Evolutionary conservation across 92 coral and sea anemone genomes (phyloP).

Genomic region (Scolanthus callimorphus): DNA sequence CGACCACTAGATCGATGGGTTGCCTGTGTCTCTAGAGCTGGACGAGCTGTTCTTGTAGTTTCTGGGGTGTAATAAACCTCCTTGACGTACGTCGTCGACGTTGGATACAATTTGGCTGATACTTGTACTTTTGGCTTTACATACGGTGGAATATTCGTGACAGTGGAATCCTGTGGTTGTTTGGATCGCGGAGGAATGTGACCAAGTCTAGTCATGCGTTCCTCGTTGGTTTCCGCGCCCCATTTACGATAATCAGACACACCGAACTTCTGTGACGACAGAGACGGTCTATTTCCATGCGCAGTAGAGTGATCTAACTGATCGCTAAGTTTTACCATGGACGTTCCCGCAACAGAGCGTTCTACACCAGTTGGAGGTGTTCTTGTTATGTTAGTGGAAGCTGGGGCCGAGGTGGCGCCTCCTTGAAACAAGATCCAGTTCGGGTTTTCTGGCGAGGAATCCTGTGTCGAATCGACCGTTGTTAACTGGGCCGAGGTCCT

Average conservation of each 20-base stretch:
- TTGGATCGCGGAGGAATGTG: background rate
- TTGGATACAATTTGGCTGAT: background rate
- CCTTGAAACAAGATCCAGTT: background rate
- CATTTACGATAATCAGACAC: slow-evolving; percentile 2
- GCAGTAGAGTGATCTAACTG: background rate
- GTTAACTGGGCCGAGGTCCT: too few relatives aligned
- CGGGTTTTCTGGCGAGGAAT: too few relatives aligned
- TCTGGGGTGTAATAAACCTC: background rate
- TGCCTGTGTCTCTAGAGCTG: background rate
- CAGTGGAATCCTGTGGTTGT: background rate
- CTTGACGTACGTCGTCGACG: background rate
- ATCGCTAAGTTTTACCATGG: background rate
- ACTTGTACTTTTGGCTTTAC: background rate
- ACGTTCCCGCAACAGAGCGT: background rate
- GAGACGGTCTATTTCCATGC: background rate
- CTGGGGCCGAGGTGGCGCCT: background rate
- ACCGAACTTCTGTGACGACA: slow-evolving; percentile 1
- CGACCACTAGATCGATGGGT: background rate
- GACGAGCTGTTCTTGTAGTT: background rate
- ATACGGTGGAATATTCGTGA: background rate
- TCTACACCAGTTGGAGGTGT: background rate
- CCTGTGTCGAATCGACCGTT: too few relatives aligned
- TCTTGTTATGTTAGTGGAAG: background rate
- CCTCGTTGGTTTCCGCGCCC: background rate
- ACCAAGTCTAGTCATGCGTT: background rate